Percentiles rank a stretch among this genome's conserved stretches.
These are phyloP conservation scores for Carterocephalus palaemon DNA, from an alignment of 2,888 invertebrate genomes.

Conservation along the genomic window DNA sequence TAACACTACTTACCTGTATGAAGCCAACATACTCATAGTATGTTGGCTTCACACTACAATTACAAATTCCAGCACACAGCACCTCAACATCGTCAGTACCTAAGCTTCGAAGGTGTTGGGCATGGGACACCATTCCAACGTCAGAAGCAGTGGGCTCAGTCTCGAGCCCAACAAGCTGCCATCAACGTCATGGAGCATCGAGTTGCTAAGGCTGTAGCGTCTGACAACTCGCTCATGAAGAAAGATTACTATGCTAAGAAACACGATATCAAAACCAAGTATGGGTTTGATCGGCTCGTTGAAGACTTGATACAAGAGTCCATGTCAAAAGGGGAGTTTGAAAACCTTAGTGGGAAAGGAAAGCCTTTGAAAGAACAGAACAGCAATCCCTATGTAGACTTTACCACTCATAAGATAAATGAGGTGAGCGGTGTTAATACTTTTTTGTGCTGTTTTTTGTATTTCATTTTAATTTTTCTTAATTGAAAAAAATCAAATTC, in stretches of 20 bases:
- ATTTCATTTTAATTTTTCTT: constrained; percentile 36
- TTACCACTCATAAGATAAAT: constrained; percentile 91
- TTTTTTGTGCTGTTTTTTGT: constrained; percentile 6
- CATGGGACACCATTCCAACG: constrained; percentile 88
- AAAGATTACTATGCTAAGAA: constrained; percentile 79
- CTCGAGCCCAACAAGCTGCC: constrained; percentile 83
- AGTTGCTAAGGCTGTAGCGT: constrained; percentile 79
- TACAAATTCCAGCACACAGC: constrained; percentile 87
- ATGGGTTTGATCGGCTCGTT: constrained; percentile 91
- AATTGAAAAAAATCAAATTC: constrained; percentile 42
- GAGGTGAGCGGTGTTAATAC: too few species aligned
- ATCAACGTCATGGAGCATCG: constrained; percentile 81
- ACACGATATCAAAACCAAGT: constrained; percentile 88
- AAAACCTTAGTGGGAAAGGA: constrained; percentile 88
- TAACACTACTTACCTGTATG: too few species aligned
- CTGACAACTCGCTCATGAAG: constrained; percentile 82
- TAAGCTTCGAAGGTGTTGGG: constrained; percentile 88
- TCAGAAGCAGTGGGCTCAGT: constrained; percentile 86
- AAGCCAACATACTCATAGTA: too few species aligned
- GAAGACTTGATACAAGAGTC: constrained; percentile 95
- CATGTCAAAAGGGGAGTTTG: constrained; percentile 93
- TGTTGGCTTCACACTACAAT: too few species aligned
- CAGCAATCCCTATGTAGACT: constrained; percentile 92
- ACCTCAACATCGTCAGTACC: constrained; percentile 92
- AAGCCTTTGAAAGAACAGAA: constrained; percentile 86